phyloP scores from a whole-genome alignment of 1,140 invertebrate genomes.

The Diuraphis noxia region DNA sequence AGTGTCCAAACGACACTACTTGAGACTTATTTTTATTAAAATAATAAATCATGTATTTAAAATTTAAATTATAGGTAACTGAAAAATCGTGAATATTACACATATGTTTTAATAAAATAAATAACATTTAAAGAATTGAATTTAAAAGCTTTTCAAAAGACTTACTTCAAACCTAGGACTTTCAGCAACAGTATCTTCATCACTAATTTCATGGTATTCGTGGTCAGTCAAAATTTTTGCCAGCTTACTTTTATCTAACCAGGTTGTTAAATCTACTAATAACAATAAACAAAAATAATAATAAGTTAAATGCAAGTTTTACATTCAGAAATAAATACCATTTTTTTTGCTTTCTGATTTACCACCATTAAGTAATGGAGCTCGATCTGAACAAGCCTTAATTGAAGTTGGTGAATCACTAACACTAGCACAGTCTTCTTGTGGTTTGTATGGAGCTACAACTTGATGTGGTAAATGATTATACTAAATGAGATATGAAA shows the following conservation, averaged over 20 bases:
- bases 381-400: constrained; percentile 62
- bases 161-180: constrained; percentile 64
- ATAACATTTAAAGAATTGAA: not conserved
- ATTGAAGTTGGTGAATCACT: constrained; percentile 61
- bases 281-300: constrained; percentile 8
- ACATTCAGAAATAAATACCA: constrained; percentile 40
- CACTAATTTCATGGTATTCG: constrained; percentile 91
- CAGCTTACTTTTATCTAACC: constrained; percentile 43
- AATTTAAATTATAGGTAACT: not conserved
- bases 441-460: constrained; percentile 84
- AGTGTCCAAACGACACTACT: no score
- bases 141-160: not conserved
- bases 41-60: no score
- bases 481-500: constrained; percentile 63
- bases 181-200: constrained; percentile 72
- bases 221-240: constrained; percentile 57
- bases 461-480: constrained; percentile 80
- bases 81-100: not conserved
- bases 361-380: constrained; percentile 61
- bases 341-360: constrained; percentile 54
- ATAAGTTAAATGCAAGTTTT: not conserved
- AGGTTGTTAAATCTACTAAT: constrained; percentile 29
- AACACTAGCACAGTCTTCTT: constrained; percentile 69
- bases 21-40: no score
- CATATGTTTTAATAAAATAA: not conserved